These are phyloP conservation scores for Aphelenchoides besseyi DNA, from an alignment of 1,140 invertebrate species.

Conservation along the genomic window DNA sequence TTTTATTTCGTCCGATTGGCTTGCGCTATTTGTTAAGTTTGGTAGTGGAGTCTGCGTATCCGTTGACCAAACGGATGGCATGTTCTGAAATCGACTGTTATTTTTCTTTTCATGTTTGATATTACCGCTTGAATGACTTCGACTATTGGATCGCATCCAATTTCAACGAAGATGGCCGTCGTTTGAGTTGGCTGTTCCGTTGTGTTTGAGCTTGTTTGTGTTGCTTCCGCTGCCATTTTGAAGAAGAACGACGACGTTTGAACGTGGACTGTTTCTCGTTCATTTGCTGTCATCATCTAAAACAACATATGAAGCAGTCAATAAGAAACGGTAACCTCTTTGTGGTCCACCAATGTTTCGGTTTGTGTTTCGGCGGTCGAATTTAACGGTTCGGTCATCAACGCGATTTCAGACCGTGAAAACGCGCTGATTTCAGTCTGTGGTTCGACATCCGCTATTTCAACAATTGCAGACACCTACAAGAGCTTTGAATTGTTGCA, in stretches of 20 bases:
- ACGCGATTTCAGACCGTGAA: background rate
- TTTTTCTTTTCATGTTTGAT: background rate
- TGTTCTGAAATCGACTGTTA: slow-evolving; percentile 8
- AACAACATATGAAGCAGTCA: background rate
- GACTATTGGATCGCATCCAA: slow-evolving; percentile 12
- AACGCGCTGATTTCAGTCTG: background rate
- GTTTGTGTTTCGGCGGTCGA: background rate
- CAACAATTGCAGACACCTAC: background rate
- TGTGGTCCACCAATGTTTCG: background rate
- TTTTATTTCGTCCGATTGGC: slow-evolving; percentile 4
- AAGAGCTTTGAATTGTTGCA: no score
- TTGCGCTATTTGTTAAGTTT: background rate
- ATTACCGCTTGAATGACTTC: slow-evolving; percentile 18
- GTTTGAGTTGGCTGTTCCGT: slow-evolving; percentile 1
- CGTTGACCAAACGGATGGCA: background rate
- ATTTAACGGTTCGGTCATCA: background rate
- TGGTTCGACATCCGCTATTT: background rate
- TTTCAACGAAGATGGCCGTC: background rate
- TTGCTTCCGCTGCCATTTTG: background rate
- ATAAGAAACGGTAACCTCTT: background rate
- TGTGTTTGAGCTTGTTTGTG: background rate
- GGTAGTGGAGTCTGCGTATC: slow-evolving; percentile 15
- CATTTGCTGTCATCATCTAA: background rate
- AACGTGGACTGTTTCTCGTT: background rate
- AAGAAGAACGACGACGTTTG: background rate